These are phyloP conservation scores for Sandelia bainsii DNA, from an alignment of 2,797 vertebrate species.

Conservation along the genomic window DNA sequence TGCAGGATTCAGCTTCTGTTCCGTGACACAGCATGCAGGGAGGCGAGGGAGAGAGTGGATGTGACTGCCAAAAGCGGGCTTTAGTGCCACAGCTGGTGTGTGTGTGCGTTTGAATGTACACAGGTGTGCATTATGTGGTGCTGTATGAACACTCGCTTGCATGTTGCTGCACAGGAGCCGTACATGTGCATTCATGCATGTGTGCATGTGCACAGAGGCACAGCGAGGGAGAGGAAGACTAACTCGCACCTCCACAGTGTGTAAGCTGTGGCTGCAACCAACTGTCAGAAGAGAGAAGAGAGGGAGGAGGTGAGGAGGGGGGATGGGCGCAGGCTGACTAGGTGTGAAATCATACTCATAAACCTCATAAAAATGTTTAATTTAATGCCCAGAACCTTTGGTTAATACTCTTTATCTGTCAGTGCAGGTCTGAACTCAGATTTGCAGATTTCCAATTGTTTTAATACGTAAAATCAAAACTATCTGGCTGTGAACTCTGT, in stretches of 20 bases:
- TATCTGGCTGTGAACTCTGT: conserved; percentile 5
- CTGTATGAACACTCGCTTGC: conserved; percentile 1
- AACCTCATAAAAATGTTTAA: no score
- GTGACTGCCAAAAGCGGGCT: conserved; percentile 62
- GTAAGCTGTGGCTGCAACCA: conserved; percentile 21
- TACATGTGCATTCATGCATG: conserved; percentile 33
- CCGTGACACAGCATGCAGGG: conserved; percentile 56
- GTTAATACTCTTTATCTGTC: no score
- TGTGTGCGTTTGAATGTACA: conserved; percentile 29
- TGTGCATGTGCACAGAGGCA: conserved; percentile 45
- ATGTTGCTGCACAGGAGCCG: conserved; percentile 11
- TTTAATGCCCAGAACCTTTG: no score
- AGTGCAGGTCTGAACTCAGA: no score
- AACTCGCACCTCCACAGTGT: conserved; percentile 59
- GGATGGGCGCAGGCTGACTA: conserved; percentile 33
- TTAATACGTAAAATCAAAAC: conserved; percentile 16
- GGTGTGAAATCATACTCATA: conserved; percentile 66
- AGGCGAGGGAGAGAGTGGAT: conserved; percentile 33
- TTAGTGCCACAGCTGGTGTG: conserved; percentile 60
- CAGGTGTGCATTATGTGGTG: conserved; percentile 21
- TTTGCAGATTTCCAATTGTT: conserved; percentile 19
- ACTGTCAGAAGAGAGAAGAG: conserved; percentile 58
- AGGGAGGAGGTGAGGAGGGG: conserved; percentile 13
- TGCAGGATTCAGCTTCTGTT: conserved; percentile 61
- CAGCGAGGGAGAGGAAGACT: background rate